phyloP scores from a whole-genome alignment of 2,113 vertebrate genomes.

The Tapirus terrestris region DNA sequence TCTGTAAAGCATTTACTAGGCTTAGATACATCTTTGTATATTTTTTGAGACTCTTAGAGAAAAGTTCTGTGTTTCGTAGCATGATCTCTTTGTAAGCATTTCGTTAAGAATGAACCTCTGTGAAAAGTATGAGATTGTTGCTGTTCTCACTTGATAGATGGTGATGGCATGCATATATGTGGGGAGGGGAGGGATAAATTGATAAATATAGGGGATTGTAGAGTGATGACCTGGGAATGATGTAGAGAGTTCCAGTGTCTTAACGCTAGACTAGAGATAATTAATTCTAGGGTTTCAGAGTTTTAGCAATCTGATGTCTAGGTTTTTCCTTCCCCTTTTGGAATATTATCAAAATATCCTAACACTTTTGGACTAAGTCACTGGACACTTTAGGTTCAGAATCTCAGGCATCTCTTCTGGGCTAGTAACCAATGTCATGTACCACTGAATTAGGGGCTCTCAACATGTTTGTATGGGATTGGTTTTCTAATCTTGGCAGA shows the following conservation, averaged over 20 bases:
- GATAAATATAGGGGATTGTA: not conserved
- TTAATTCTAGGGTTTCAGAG: constrained; percentile 53
- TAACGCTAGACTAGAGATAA: not conserved
- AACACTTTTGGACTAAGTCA: constrained; percentile 45
- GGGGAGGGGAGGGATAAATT: not conserved
- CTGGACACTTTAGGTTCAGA: constrained; percentile 59
- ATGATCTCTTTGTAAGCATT: constrained; percentile 9
- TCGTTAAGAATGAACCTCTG: not conserved
- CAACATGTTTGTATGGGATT: not conserved
- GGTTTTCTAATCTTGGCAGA: constrained; percentile 45
- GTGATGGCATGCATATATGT: not conserved
- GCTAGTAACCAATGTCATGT: constrained; percentile 39
- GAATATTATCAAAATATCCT: constrained; percentile 60
- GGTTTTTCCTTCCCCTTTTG: constrained; percentile 44
- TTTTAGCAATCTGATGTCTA: constrained; percentile 23
- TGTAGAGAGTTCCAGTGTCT: constrained; percentile 18
- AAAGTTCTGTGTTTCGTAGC: constrained; percentile 36
- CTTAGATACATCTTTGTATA: not conserved
- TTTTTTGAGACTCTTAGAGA: not conserved
- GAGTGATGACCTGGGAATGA: not conserved
- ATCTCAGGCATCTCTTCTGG: constrained; percentile 46
- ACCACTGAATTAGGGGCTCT: constrained; percentile 34
- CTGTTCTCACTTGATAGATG: not conserved
- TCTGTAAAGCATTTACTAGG: constrained; percentile 8
- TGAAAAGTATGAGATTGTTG: not conserved